Evolutionary conservation across 2,113 vertebrate species (phyloP).

Genomic region (Pseudorasbora parva): DNA sequence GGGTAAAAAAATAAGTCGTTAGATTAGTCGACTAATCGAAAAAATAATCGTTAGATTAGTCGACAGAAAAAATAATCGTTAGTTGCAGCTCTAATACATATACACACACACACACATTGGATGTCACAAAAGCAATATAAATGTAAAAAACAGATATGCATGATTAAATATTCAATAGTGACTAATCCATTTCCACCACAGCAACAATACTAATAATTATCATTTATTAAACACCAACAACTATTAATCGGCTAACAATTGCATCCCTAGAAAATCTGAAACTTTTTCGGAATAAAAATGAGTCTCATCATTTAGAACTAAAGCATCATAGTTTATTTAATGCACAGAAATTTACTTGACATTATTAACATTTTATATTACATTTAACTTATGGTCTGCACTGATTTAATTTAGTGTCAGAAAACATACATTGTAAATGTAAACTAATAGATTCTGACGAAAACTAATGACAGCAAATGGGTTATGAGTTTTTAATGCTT

Average conservation of each 20-base stretch:
- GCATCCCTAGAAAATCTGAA: background rate
- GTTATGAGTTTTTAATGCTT: conserved; percentile 11
- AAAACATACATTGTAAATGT: background rate
- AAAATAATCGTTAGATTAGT: no score
- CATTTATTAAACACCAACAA: no score
- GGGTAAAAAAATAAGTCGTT: no score
- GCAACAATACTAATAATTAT: background rate
- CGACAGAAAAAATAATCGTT: no score
- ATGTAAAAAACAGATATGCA: background rate
- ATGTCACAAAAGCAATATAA: background rate
- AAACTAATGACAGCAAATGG: background rate
- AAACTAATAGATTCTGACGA: background rate
- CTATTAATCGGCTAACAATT: background rate
- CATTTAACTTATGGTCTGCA: background rate
- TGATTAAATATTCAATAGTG: background rate
- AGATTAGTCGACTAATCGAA: no score
- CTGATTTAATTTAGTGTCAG: background rate
- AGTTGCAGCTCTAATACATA: no score
- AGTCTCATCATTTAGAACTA: background rate
- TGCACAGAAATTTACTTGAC: background rate
- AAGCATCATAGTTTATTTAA: background rate
- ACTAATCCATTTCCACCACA: background rate
- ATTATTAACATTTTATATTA: background rate
- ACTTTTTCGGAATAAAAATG: background rate
- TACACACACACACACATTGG: no score